Base-by-base conservation (phyloP, 2,888 invertebrate species). In the Ormyrus rosae region DNA sequence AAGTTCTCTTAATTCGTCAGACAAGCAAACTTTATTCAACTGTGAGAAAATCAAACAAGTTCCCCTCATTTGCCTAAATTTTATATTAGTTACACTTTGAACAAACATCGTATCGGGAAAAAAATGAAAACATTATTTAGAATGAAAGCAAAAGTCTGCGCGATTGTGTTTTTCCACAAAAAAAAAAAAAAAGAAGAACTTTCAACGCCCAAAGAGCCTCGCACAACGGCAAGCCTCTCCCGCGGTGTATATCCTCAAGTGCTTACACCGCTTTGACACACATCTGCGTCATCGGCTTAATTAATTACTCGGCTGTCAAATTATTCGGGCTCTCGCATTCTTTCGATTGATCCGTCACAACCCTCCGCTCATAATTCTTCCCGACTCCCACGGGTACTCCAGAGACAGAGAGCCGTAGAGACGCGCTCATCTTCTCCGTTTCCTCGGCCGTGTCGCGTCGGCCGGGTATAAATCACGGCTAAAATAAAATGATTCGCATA, bases 11-110 rank as follows among this genome's bases (percentile, higher is more conserved):
- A 55, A 58, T 72, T 51, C 60, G 61, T 58, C 64, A 61, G 63
- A 11, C 53, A 53, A 72, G 53, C 55, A 64, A 77, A 76, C 72
- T 77, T 77, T 72, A 53, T 56, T 72, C 68, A 55, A 69, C 10
- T 55, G 67, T 34, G 60, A 72, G 50, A 58, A 0, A 19, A 13
- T 45, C 46, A 55, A 76, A 58, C 46, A 71, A 50, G 71, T 67
- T 34, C 68, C 48, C 58, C 61, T 76, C 77, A 77, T 81, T 81
- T 81, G 69, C 72, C 73, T 81, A 77, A 81, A 81, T 81, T 81
- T n/a, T 45, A 81, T 64, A 81, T 81, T 77, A 77, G 63, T 73
- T 73, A 81, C 68, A 58, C 68, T n/a, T 60, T 53, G 81, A 77
- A 65, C 53, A 77, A 81, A 77, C 64, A 60, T n/a, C 13, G 0